These are phyloP conservation scores for Trichosurus vulpecula DNA, from an alignment of 2,797 vertebrate species.

Conservation along the genomic window DNA sequence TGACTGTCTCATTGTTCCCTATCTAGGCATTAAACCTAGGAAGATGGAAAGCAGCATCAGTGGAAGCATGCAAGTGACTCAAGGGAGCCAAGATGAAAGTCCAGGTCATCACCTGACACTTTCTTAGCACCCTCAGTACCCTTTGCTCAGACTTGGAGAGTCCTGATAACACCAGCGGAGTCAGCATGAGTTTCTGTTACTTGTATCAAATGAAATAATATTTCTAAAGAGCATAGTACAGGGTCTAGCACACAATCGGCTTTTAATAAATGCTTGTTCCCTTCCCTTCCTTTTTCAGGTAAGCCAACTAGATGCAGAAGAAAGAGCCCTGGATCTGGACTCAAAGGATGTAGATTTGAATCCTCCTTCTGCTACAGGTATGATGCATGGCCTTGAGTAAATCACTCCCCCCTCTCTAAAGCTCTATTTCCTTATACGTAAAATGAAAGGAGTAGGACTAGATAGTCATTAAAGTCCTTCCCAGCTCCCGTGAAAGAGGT, in stretches of 20 bases:
- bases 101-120: not conserved
- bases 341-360: not conserved
- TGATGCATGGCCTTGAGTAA: not conserved
- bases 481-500: not conserved
- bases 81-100: not conserved
- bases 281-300: not conserved
- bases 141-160: not conserved
- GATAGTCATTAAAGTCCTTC: not conserved
- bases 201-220: not conserved
- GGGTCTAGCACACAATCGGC: not conserved
- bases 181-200: not conserved
- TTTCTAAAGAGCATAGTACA: not conserved
- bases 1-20: not conserved
- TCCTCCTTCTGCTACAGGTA: not conserved
- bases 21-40: not conserved
- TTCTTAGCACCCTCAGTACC: not conserved
- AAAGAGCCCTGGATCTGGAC: not conserved
- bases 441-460: not conserved
- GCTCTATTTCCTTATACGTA: not conserved
- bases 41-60: not conserved
- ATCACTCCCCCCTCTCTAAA: not conserved
- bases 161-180: not conserved
- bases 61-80: not conserved
- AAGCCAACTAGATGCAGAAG: not conserved
- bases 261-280: not conserved